Base-by-base conservation (phyloP, 1,140 invertebrate species). In the Venturia canescens region DNA sequence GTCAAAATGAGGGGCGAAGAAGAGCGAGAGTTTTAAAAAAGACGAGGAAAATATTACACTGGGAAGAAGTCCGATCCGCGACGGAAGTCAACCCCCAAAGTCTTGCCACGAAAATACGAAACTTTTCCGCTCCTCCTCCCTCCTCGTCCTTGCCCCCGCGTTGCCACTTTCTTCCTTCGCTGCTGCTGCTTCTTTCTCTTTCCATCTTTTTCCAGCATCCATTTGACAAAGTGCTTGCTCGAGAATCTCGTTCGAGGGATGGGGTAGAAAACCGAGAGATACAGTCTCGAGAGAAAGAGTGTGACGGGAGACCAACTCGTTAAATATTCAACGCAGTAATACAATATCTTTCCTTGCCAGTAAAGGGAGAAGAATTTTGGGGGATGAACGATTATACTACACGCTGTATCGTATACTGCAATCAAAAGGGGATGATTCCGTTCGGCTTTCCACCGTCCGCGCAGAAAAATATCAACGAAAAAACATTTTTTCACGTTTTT, bases 241-340 rank as follows among this genome's bases (percentile, higher is more conserved):
- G 79, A 79, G 50, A 77, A 75, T 70, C 53, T 34, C 11, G 53
- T 31, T 26, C 29, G 16, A 21, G 53, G 21, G 21, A 66, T 34
- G 74, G 38, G n/a, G 29, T 15, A 76, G 38, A 38, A 76, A 81
- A 76, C 82, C n/a, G 44, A 70, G 50, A 83, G 80, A 84, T 53
- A 53, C 50, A 53, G 7, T 7, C 50, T 80, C 84, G 81, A 84
- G 83, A 85, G 85, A 85, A 77, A 79, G 72, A 84, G 72, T 18
- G 13, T 70, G 90, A 88, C 88, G 88, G 86, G 86, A n/a, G n/a
- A 84, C 85, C 83, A 82, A 80, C 89, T 91, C 87, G 88, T 92
- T 90, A 92, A 91, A 92, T 91, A 91, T 91, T 91, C 89, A 92
- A 89, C 85, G 85, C 87, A 83, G 88, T 90, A 91, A 91, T 90